Evolutionary conservation across 1,140 invertebrate genomes (phyloP).

Genomic region (Pseudomyrmex flavicornis): DNA sequence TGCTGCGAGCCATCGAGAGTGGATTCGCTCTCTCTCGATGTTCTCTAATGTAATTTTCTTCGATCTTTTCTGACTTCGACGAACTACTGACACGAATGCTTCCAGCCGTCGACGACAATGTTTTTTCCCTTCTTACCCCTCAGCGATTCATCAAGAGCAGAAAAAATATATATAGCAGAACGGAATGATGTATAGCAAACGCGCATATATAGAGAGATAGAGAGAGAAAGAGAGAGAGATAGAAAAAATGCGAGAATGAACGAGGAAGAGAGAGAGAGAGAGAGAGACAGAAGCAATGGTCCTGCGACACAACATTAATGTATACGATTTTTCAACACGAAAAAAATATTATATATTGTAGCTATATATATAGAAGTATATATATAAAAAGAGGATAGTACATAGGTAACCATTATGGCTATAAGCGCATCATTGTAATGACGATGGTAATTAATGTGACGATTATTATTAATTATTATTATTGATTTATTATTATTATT

Average conservation of each 20-base stretch:
- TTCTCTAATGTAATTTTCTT: constrained; percentile 12
- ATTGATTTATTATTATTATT: constrained; percentile 74
- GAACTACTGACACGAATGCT: constrained; percentile 57
- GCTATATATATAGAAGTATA: constrained; percentile 84
- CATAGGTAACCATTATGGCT: constrained; percentile 82
- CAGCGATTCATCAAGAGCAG: constrained; percentile 49
- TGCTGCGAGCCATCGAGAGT: not conserved
- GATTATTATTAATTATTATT: constrained; percentile 76
- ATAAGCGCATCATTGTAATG: constrained; percentile 82
- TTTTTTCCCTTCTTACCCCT: constrained; percentile 52
- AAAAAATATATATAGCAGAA: constrained; percentile 57
- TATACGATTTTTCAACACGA: constrained; percentile 86
- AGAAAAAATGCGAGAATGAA: constrained; percentile 58
- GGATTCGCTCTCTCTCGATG: not conserved
- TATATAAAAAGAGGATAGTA: constrained; percentile 82
- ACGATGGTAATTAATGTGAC: constrained; percentile 76
- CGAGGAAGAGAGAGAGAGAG: constrained; percentile 61
- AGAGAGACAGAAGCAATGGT: constrained; percentile 82
- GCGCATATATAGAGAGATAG: not conserved
- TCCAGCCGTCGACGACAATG: constrained; percentile 58
- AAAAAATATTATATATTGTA: constrained; percentile 84
- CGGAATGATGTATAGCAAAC: constrained; percentile 50
- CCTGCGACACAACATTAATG: constrained; percentile 85
- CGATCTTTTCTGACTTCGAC: too few species aligned
- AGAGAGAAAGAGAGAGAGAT: constrained; percentile 69